Conservation (phyloP, 1,140 invertebrate genomes). For the Brachionus calyciflorus region DNA sequence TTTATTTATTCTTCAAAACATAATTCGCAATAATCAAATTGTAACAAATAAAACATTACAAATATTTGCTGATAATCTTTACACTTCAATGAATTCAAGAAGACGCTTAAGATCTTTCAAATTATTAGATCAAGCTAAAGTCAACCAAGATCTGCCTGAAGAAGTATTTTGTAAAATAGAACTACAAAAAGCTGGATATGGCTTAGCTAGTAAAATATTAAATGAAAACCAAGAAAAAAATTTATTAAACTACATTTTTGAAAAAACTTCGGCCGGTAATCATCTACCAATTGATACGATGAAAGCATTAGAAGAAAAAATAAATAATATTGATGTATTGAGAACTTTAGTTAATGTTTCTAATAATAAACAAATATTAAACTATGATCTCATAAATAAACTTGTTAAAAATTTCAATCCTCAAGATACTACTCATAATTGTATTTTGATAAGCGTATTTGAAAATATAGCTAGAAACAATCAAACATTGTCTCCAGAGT, state of each 20-base stretch:
- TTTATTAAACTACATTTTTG: too few species aligned
- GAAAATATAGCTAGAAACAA: background rate
- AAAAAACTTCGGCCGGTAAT: too few species aligned
- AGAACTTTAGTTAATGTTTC: background rate
- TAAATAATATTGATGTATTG: background rate
- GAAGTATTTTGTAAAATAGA: too few species aligned
- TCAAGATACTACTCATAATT: background rate
- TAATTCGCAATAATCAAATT: background rate
- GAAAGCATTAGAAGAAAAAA: background rate
- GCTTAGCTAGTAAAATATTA: too few species aligned
- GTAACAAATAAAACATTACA: background rate
- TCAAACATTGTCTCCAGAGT: background rate
- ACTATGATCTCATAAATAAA: background rate
- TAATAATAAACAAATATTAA: background rate
- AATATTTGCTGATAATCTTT: background rate
- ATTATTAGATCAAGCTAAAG: background rate
- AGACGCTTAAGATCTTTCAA: background rate
- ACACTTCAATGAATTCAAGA: background rate
- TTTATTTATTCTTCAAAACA: background rate
- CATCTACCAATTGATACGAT: background rate
- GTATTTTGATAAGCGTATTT: background rate
- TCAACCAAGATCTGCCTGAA: too few species aligned
- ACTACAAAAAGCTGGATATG: too few species aligned
- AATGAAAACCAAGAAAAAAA: too few species aligned
- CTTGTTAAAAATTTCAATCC: background rate